Percentiles rank a stretch among this genome's conserved stretches.
These are phyloP conservation scores for Lasioglossum pauxillum DNA, from an alignment of 2,888 invertebrate species.

Conservation along the genomic window DNA sequence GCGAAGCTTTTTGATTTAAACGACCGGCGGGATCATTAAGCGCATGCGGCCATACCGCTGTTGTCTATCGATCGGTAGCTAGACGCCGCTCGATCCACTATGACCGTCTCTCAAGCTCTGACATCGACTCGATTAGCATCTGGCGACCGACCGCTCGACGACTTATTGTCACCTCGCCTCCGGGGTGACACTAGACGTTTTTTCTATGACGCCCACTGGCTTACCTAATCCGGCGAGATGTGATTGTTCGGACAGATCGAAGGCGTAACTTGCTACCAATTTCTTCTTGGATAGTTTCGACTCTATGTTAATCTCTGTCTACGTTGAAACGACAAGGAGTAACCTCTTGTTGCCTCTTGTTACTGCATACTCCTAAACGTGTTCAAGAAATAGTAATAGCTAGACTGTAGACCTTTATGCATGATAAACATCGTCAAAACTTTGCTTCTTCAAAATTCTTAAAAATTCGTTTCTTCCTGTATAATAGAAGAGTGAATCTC, in stretches of 20 bases:
- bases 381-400: not conserved
- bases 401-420: too few relatives aligned
- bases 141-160: slow-evolving; percentile 36
- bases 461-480: too few relatives aligned
- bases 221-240: slow-evolving; percentile 13
- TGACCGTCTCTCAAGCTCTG: slow-evolving; percentile 24
- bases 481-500: too few relatives aligned
- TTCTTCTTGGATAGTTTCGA: not conserved
- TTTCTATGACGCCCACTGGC: slow-evolving; percentile 31
- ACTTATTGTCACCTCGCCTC: slow-evolving; percentile 60
- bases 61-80: slow-evolving; percentile 50
- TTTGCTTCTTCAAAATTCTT: too few relatives aligned
- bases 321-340: not conserved
- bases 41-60: slow-evolving; percentile 34
- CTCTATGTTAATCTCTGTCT: not conserved
- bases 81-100: slow-evolving; percentile 41
- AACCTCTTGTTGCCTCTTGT: not conserved
- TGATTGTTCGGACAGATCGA: not conserved
- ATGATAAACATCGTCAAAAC: too few relatives aligned
- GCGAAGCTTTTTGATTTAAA: slow-evolving; percentile 58
- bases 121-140: slow-evolving; percentile 61
- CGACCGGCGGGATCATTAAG: slow-evolving; percentile 53
- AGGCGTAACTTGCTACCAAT: not conserved
- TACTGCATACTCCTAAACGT: not conserved
- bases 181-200: slow-evolving; percentile 41